A percentile compares a stretch with the other conserved stretches of the same genome.
Conservation (phyloP, 2,113 vertebrate genomes). For the Alexandromys fortis region DNA sequence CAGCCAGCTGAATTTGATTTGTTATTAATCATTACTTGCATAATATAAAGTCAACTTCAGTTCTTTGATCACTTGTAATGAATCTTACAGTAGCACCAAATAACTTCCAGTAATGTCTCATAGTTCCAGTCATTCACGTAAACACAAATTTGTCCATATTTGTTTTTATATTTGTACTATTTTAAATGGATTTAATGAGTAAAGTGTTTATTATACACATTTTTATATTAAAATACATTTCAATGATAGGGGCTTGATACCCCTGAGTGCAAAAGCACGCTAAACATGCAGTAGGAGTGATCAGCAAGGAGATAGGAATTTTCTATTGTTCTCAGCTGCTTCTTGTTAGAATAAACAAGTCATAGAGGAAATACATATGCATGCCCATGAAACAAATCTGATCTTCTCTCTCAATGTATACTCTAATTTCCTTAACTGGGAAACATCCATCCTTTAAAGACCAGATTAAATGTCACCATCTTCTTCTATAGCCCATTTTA, state of each 20-base stretch:
- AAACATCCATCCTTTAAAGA: conserved; percentile 23
- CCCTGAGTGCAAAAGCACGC: background rate
- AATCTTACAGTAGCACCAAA: background rate
- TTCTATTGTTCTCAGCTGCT: conserved; percentile 12
- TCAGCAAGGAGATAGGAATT: background rate
- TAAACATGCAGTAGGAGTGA: background rate
- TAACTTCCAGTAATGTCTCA: background rate
- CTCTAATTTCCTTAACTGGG: background rate
- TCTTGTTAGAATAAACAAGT: background rate
- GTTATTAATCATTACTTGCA: conserved; percentile 23
- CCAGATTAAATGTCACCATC: background rate
- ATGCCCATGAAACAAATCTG: background rate
- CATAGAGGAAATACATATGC: background rate
- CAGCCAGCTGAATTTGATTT: background rate
- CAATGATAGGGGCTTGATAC: background rate
- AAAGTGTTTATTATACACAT: background rate
- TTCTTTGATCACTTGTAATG: background rate
- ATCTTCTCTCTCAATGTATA: background rate
- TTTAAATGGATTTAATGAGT: conserved; percentile 36
- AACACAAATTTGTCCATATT: background rate
- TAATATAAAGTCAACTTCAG: conserved; percentile 24
- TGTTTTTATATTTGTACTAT: background rate
- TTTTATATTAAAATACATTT: background rate
- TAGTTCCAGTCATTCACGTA: background rate
- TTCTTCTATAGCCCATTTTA: background rate